Conservation (phyloP, 53 echinoderm and acorn worm genomes). For the Astropecten irregularis region DNA sequence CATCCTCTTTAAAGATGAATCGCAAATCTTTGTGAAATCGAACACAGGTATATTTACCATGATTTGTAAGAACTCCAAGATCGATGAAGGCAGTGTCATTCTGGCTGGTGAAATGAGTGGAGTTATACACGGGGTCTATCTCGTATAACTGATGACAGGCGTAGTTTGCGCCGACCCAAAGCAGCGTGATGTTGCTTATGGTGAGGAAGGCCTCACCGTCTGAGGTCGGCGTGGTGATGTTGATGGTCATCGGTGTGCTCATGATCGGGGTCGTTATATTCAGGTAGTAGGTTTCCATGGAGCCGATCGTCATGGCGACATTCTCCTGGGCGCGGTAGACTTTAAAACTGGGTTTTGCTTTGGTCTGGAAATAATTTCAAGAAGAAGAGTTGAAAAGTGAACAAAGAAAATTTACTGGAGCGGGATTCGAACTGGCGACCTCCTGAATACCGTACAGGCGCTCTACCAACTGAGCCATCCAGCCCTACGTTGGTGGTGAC, state of each 20-base stretch:
- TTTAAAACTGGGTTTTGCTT: constrained; percentile 63
- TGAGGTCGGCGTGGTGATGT: constrained; percentile 72
- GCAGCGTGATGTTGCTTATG: constrained; percentile 68
- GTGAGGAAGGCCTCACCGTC: constrained; percentile 81
- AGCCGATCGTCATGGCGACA: constrained; percentile 76
- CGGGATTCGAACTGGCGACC: too few species aligned
- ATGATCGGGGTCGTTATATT: constrained; percentile 76
- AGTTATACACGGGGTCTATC: constrained; percentile 68
- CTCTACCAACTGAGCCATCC: too few species aligned
- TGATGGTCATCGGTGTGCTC: constrained; percentile 75
- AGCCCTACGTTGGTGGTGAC: too few species aligned
- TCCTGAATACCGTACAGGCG: too few species aligned
- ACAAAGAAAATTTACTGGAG: too few species aligned
- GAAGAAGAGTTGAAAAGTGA: neutral
- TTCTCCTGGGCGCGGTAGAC: constrained; percentile 65
- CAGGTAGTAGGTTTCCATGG: constrained; percentile 71
- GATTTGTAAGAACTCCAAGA: constrained; percentile 85
- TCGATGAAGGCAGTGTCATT: constrained; percentile 77
- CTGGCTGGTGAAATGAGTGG: constrained; percentile 71
- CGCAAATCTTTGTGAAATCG: too few species aligned
- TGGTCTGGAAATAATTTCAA: constrained; percentile 26
- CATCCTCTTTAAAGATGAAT: too few species aligned
- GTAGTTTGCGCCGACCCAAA: constrained; percentile 74
- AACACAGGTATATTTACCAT: too few species aligned
- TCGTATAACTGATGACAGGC: constrained; percentile 79